These are phyloP conservation scores for Metallyticus violacea DNA, from an alignment of 2,888 invertebrate species.

Conservation along the genomic window DNA sequence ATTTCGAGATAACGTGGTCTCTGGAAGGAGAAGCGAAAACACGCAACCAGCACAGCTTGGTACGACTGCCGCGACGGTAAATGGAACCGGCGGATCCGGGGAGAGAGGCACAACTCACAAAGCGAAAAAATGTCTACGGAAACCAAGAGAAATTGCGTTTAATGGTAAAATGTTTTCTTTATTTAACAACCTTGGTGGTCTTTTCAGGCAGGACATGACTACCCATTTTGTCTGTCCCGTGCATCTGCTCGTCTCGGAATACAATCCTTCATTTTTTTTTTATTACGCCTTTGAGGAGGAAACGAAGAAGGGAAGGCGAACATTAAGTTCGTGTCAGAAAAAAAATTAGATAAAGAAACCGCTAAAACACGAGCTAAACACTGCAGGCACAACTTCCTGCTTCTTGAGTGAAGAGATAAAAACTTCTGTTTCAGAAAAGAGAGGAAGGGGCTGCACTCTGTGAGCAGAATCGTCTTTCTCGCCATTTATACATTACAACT, in stretches of 20 bases:
- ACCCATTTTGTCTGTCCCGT: background rate
- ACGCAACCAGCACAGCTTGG: conserved; percentile 20
- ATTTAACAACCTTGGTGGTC: background rate
- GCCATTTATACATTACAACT: no score
- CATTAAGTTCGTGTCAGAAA: no score
- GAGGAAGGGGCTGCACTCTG: background rate
- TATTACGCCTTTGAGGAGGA: no score
- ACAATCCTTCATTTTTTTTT: no score
- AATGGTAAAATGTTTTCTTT: background rate
- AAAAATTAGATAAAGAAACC: no score
- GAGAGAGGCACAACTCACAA: background rate
- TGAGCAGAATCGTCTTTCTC: no score
- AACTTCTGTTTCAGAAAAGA: background rate
- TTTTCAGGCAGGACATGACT: background rate
- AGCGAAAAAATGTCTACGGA: background rate
- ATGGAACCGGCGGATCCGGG: background rate
- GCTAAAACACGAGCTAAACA: no score
- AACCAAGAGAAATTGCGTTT: background rate
- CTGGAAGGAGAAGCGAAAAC: background rate
- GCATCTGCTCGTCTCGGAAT: no score
- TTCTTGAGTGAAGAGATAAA: no score
- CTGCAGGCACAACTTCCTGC: no score
- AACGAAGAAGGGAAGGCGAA: no score
- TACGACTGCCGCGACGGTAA: background rate
- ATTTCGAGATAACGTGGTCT: conserved; percentile 1